These are phyloP conservation scores for Agriopis marginaria DNA, from an alignment of 2,888 invertebrate species.

Conservation along the genomic window DNA sequence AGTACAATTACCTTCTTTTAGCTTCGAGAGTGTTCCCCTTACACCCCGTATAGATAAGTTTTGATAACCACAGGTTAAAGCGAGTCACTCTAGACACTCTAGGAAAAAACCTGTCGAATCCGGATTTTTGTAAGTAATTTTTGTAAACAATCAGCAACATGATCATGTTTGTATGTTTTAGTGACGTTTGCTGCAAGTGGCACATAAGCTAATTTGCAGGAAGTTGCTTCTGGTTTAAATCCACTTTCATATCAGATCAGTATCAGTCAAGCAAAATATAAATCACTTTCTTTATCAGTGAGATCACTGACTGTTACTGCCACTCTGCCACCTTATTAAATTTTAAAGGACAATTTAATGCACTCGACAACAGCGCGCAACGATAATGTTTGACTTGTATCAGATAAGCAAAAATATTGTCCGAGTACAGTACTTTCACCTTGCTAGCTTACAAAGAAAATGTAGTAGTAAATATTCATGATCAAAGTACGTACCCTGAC, in stretches of 20 bases:
- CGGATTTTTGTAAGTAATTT: too few relatives aligned
- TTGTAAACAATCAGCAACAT: too few relatives aligned
- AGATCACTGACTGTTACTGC: slow-evolving; percentile 5
- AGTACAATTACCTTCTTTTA: too few relatives aligned
- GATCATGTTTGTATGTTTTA: neutral
- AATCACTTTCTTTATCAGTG: neutral
- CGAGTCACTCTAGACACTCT: too few relatives aligned
- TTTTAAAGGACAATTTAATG: slow-evolving; percentile 6
- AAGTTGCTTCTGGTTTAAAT: neutral
- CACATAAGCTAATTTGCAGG: neutral
- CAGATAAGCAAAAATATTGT: slow-evolving; percentile 7
- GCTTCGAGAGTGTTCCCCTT: too few relatives aligned
- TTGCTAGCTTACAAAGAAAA: neutral
- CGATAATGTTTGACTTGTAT: slow-evolving; percentile 7
- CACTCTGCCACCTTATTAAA: slow-evolving; percentile 2
- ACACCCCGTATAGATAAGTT: too few relatives aligned
- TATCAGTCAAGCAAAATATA: neutral
- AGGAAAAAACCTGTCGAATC: too few relatives aligned
- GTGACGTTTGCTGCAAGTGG: neutral
- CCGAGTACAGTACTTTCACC: neutral
- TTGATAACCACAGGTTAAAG: too few relatives aligned
- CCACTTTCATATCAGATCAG: neutral
- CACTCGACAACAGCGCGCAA: neutral
- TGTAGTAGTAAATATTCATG: neutral
- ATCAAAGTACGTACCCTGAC: slow-evolving; percentile 22